These are phyloP conservation scores for Melanotaenia nigrans DNA, from an alignment of 2,797 vertebrate species.

Conservation along the genomic window DNA sequence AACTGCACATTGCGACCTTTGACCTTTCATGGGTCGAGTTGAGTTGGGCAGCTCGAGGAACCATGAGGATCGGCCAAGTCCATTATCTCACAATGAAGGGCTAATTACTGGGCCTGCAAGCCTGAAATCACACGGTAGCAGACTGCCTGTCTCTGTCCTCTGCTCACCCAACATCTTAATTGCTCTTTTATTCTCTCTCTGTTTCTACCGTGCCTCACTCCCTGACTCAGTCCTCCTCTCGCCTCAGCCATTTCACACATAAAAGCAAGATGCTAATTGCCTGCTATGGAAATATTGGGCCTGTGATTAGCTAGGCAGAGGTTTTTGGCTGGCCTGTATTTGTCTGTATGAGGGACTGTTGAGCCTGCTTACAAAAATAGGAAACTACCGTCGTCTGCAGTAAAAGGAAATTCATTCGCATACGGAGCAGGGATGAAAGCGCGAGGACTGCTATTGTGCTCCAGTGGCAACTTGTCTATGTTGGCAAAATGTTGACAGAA, in stretches of 20 bases:
- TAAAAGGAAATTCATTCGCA: conserved; percentile 55
- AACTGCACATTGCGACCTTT: conserved; percentile 82
- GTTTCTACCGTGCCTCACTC: conserved; percentile 75
- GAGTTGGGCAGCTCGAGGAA: conserved; percentile 72
- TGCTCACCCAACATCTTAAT: conserved; percentile 95
- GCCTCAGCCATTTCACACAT: conserved; percentile 91
- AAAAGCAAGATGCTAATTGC: conserved; percentile 98
- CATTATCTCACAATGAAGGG: conserved; percentile 99
- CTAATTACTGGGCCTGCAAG: conserved; percentile 98
- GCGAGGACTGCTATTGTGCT: conserved; percentile 59
- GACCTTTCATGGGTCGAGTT: conserved; percentile 73
- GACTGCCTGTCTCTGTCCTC: conserved; percentile 94
- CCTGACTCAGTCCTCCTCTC: conserved; percentile 62
- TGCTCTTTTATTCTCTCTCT: conserved; percentile 90
- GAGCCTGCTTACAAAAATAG: conserved; percentile 56
- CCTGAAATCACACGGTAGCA: conserved; percentile 97
- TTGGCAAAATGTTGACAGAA: conserved; percentile 53
- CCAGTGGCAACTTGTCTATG: conserved; percentile 61
- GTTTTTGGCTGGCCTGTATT: conserved; percentile 68
- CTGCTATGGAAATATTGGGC: conserved; percentile 97
- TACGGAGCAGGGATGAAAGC: conserved; percentile 46
- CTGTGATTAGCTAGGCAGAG: conserved; percentile 88
- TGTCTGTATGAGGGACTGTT: conserved; percentile 35
- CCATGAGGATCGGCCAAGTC: conserved; percentile 93
- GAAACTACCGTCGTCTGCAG: conserved; percentile 22